Evolutionary conservation across 2,113 vertebrate species (phyloP).

Genomic region (Ciconia stormi): DNA sequence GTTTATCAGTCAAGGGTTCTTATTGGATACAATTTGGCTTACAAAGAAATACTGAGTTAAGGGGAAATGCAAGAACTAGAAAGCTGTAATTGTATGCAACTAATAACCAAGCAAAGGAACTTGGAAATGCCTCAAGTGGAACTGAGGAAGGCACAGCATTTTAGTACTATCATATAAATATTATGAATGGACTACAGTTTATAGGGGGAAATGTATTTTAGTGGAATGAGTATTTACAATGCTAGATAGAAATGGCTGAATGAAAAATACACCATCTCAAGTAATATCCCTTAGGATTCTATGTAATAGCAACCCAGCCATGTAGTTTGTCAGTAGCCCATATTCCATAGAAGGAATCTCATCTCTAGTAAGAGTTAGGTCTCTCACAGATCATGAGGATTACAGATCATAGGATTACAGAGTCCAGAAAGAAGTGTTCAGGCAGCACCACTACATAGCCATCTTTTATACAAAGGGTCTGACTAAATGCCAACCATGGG

Average conservation of each 20-base stretch:
- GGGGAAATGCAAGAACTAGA: background rate
- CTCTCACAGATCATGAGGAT: background rate
- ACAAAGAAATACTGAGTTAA: background rate
- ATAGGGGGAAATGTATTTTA: background rate
- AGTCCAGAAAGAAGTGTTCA: background rate
- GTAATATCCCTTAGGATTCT: background rate
- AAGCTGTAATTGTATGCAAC: background rate
- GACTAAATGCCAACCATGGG: background rate
- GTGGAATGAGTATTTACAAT: background rate
- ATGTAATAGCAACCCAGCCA: background rate
- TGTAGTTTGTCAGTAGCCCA: background rate
- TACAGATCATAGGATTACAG: background rate
- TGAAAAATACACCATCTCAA: background rate
- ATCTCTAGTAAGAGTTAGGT: background rate
- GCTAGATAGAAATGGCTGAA: background rate
- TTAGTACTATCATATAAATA: background rate
- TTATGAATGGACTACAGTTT: background rate
- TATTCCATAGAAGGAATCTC: background rate
- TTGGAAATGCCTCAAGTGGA: background rate
- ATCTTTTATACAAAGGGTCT: background rate
- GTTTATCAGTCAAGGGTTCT: background rate
- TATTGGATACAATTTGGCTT: background rate
- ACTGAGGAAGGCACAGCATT: background rate
- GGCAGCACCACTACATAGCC: background rate
- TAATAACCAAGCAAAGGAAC: background rate